Conservation (phyloP, 2,888 invertebrate genomes). For the Epistrophe grossulariae region DNA sequence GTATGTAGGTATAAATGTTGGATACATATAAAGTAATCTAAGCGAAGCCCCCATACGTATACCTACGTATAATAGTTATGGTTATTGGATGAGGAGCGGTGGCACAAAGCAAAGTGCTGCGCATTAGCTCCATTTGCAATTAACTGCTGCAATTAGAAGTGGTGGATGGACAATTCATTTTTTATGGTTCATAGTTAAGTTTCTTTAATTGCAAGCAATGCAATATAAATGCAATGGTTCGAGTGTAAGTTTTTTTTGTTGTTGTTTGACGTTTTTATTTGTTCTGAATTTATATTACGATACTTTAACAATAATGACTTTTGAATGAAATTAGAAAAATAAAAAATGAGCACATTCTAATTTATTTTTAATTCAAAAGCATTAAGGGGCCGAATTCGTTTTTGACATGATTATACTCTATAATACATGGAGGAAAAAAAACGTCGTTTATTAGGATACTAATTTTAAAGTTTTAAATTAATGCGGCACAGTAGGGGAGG, state of each 20-base stretch:
- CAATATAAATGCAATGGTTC: slow-evolving; percentile 16
- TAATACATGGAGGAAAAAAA: not conserved
- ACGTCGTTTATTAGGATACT: not conserved
- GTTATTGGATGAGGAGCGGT: slow-evolving; percentile 51
- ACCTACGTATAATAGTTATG: slow-evolving; percentile 69
- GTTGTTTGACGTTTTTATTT: not conserved
- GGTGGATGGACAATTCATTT: slow-evolving; percentile 49
- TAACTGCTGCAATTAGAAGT: slow-evolving; percentile 66
- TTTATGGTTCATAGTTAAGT: slow-evolving; percentile 13
- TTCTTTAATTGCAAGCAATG: slow-evolving; percentile 32
- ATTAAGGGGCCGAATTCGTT: not conserved
- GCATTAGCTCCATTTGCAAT: slow-evolving; percentile 66
- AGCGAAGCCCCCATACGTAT: slow-evolving; percentile 10
- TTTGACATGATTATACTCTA: not conserved
- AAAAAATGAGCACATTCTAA: not conserved
- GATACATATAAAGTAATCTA: slow-evolving; percentile 19
- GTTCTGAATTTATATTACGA: not conserved
- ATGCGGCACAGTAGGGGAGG: too few relatives aligned
- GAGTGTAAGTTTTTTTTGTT: slow-evolving; percentile 4
- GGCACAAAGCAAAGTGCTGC: not conserved
- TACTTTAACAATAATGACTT: slow-evolving; percentile 10
- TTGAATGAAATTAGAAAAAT: slow-evolving; percentile 14
- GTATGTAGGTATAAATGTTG: not conserved
- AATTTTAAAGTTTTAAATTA: not conserved
- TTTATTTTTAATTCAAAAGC: slow-evolving; percentile 9